A percentile compares a stretch with the other conserved stretches of the same genome.
phyloP scores from a whole-genome alignment of 2,113 vertebrate genomes.

The Rhea pennata region DNA sequence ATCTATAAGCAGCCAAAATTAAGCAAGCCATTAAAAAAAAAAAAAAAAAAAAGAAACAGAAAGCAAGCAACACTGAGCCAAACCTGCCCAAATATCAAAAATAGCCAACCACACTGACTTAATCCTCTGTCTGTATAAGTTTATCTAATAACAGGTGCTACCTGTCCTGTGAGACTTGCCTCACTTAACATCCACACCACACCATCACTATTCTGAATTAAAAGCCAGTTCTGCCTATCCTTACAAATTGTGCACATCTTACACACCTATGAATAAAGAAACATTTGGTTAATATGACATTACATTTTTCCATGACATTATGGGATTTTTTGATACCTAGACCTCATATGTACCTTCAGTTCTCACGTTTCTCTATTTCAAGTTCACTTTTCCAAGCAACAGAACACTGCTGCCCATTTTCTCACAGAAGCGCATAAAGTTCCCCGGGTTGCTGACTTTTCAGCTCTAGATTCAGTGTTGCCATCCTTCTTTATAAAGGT shows the following conservation, averaged over 20 bases:
- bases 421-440: neutral
- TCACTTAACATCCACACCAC: no score
- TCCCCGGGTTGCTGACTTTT: neutral
- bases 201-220: no score
- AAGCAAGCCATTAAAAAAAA: neutral
- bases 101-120: neutral
- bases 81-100: neutral
- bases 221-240: no score
- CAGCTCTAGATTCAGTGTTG: neutral
- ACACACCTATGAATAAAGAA: no score
- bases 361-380: neutral
- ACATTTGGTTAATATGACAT: no score
- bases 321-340: neutral
- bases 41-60: neutral
- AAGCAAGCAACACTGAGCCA: neutral
- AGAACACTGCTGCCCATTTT: neutral
- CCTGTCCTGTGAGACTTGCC: no score
- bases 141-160: no score
- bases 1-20: neutral
- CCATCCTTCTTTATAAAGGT: neutral
- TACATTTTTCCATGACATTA: neutral
- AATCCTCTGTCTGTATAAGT: neutral
- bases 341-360: neutral
- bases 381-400: neutral
- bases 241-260: no score